Evolutionary conservation across 1,140 invertebrate species (phyloP).

Genomic region (Bemisia tabaci): DNA sequence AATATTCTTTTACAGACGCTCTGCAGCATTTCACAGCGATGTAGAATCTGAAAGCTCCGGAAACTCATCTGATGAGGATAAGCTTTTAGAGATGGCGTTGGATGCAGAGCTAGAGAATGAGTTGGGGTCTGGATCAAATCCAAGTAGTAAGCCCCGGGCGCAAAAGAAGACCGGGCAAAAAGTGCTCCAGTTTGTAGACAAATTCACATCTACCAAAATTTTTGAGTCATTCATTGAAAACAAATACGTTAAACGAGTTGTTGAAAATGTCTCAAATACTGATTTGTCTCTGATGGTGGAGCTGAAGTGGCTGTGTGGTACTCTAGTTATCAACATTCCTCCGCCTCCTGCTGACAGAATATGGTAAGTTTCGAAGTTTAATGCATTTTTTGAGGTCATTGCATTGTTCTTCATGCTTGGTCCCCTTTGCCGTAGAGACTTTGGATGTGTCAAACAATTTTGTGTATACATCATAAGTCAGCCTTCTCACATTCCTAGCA

Average conservation of each 20-base stretch:
- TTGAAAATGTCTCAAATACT: constrained; percentile 83
- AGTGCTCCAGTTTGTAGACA: constrained; percentile 72
- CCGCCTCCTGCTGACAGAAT: constrained; percentile 83
- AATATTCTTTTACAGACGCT: not conserved
- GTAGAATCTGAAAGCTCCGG: not conserved
- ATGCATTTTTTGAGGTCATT: no score
- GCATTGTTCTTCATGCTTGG: no score
- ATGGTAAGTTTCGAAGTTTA: constrained; percentile 49
- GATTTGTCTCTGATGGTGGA: constrained; percentile 80
- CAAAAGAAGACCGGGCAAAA: not conserved
- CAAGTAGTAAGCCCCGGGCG: not conserved
- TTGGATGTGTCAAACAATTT: no score
- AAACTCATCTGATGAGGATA: not conserved
- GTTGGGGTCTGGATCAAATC: not conserved
- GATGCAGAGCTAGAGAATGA: not conserved
- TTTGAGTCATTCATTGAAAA: constrained; percentile 45
- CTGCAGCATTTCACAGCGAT: not conserved
- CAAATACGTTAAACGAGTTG: constrained; percentile 60
- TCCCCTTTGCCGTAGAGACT: no score
- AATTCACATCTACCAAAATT: constrained; percentile 66
- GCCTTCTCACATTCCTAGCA: no score
- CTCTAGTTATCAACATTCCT: constrained; percentile 81
- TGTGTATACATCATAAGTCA: no score
- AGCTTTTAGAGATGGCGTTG: not conserved
- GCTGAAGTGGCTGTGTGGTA: constrained; percentile 65